These are phyloP conservation scores for Cairina moschata DNA, from an alignment of 2,113 vertebrate species.

Conservation along the genomic window DNA sequence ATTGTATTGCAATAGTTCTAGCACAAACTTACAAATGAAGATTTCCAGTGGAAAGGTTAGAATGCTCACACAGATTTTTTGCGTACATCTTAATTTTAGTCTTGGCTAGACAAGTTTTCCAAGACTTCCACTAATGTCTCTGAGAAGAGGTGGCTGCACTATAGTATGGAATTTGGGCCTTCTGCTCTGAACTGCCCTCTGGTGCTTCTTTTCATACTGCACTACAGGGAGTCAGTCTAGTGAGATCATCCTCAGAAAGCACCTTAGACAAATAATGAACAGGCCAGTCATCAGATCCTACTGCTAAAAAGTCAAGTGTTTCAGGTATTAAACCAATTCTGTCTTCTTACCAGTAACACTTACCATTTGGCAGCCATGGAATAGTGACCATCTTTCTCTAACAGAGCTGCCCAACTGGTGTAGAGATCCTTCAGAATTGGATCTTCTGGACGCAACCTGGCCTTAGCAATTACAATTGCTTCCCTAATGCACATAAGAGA, in stretches of 20 bases:
- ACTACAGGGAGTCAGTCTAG: background rate
- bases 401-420: conserved; percentile 84
- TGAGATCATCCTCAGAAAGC: background rate
- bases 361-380: conserved; percentile 94
- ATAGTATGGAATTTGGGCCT: background rate
- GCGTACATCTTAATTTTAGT: background rate
- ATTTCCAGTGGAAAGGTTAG: background rate
- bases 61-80: background rate
- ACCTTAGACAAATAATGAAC: background rate
- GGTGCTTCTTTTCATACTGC: background rate
- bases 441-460: conserved; percentile 88
- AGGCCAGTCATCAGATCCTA: background rate
- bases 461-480: conserved; percentile 91
- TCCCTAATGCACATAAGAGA: conserved; percentile 79
- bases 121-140: background rate
- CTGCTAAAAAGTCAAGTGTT: background rate
- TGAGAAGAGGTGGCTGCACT: background rate
- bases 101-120: background rate
- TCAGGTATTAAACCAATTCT: background rate
- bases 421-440: conserved; percentile 87
- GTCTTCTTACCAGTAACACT: background rate
- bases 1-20: background rate
- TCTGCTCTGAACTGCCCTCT: background rate
- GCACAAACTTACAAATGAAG: background rate
- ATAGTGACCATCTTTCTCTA: conserved; percentile 95